Base-by-base conservation (phyloP, 2,888 invertebrate species). In the Aspidiotus rigidus region DNA sequence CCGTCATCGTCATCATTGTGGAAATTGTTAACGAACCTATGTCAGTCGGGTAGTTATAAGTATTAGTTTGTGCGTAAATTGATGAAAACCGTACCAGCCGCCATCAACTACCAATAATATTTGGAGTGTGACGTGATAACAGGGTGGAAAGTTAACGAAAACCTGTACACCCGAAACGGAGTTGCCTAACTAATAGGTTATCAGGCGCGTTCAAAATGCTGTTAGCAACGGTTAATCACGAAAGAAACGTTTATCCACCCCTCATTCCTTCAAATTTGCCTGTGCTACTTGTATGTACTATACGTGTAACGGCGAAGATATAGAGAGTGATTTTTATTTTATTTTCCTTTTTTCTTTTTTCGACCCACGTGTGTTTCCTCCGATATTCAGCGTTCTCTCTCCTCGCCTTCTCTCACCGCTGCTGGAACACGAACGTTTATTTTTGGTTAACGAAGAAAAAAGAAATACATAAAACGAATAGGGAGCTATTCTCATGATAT, bases 31-130 rank as follows among this genome's bases (percentile, higher is more conserved):
- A 59, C 59, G 59, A 59, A 39, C 59, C 59, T 28, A 59, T 39
- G 49, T 13, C n/a, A 49, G 49, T 49, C 11, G 49, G 49, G 10
- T 49, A n/a, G 49, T 49, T 49, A 49, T n/a, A 11, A 49, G 49
- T 49, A 49, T n/a, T n/a, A 11, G 28, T 28, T 28, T 28, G 28
- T n/a, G 28, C 66, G 59, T 66, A 49, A 66, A 59, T 57, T 60
- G 66, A 66, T 66, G 66, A 66, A 66, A 66, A 66, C 66, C 56
- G 66, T 66, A 66, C 66, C 66, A 66, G 66, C 66, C 66, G 66
- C 66, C 66, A 66, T 66, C 66, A 66, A 66, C 66, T 66, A 66
- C 66, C 57, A 57, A 66, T 66, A 66, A 66, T 66, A 49, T 66
- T 57, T 57, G 57, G 49, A 57, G 66, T 66, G 66, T 66, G 66